Percentiles rank a stretch among this genome's conserved stretches.
phyloP scores from a whole-genome alignment of 2,888 invertebrate genomes.

The Lithophane semibrunnea region DNA sequence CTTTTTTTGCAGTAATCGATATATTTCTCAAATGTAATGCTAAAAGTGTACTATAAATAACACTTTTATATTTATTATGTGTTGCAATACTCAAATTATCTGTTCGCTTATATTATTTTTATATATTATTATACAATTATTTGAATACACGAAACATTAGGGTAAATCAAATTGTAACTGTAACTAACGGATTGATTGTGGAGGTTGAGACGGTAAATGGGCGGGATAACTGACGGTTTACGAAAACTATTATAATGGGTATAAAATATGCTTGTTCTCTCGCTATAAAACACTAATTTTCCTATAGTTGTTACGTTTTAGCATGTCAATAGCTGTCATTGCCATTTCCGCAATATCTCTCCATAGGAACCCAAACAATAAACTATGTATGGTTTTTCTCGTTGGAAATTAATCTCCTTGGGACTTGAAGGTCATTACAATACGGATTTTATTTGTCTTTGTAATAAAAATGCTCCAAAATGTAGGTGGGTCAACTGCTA shows the following conservation, averaged over 20 bases:
- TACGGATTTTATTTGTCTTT: no score
- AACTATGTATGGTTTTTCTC: no score
- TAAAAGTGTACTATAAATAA: constrained; percentile 38
- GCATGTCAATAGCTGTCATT: no score
- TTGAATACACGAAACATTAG: constrained; percentile 55
- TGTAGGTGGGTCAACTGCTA: no score
- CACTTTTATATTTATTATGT: constrained; percentile 44
- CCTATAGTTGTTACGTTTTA: not conserved
- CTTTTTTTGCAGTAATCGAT: not conserved
- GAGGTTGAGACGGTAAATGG: constrained; percentile 39
- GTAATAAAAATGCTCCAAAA: no score
- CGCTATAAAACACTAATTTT: no score
- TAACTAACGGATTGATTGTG: constrained; percentile 56
- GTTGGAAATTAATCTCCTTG: no score
- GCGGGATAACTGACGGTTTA: constrained; percentile 40
- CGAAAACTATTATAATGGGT: not conserved
- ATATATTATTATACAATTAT: constrained; percentile 53
- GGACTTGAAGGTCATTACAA: no score
- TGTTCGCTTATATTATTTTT: constrained; percentile 60
- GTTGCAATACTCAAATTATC: constrained; percentile 67
- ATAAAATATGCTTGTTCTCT: not conserved
- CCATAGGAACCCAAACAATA: no score
- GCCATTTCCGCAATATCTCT: no score
- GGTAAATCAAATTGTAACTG: constrained; percentile 59
- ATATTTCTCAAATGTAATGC: constrained; percentile 28